Evolutionary conservation across 92 coral and sea anemone species (phyloP).

Genomic region (Epizoanthus ramosus): DNA sequence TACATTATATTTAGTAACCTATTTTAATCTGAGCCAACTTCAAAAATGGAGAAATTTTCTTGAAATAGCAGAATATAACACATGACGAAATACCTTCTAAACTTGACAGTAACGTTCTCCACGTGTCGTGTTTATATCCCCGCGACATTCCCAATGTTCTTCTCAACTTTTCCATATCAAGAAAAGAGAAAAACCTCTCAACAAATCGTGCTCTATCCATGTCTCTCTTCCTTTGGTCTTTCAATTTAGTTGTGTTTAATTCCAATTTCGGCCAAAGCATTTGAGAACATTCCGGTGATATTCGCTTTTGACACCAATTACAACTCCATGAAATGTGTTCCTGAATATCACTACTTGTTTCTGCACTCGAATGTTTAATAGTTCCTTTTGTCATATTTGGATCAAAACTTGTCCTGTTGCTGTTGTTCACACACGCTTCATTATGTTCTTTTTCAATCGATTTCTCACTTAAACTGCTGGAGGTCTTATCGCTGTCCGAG

Average conservation of each 20-base stretch:
- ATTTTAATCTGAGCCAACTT: too few relatives aligned
- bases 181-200: slow-evolving; percentile 25
- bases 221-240: background rate
- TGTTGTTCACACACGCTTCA: background rate
- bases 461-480: background rate
- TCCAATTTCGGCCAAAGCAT: slow-evolving; percentile 13
- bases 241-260: slow-evolving; percentile 3
- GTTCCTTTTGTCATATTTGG: too few relatives aligned
- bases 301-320: background rate
- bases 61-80: too few relatives aligned
- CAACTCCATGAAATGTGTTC: background rate
- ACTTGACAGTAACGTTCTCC: background rate
- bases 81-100: background rate
- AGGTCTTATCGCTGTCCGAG: background rate
- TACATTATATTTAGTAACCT: too few relatives aligned
- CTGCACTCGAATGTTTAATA: too few relatives aligned
- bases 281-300: background rate
- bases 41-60: too few relatives aligned
- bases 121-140: slow-evolving; percentile 12
- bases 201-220: slow-evolving; percentile 32
- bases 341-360: too few relatives aligned
- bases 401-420: background rate
- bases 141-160: slow-evolving; percentile 11
- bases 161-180: slow-evolving; percentile 21
- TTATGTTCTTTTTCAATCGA: background rate